Percentiles rank a stretch among this genome's conserved stretches.
These are phyloP conservation scores for Dusona sp. DNA, from an alignment of 2,888 invertebrate genomes.

Conservation along the genomic window DNA sequence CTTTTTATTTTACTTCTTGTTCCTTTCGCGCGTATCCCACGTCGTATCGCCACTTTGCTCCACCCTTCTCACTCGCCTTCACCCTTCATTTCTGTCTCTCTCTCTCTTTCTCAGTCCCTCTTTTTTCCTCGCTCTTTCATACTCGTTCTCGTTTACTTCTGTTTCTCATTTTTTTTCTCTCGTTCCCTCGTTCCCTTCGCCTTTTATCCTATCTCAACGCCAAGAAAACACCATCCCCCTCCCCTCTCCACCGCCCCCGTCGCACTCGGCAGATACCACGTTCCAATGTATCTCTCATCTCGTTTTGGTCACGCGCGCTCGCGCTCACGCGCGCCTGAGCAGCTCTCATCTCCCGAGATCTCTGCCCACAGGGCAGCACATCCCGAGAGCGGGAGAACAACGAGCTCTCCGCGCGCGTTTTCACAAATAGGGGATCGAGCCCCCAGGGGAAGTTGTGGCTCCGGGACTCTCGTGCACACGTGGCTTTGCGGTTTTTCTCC, in stretches of 20 bases:
- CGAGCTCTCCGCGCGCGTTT: slow-evolving; percentile 15
- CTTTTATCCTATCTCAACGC: slow-evolving; percentile 67
- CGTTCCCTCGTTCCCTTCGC: not conserved
- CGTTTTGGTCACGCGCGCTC: slow-evolving; percentile 62
- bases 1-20: slow-evolving; percentile 14
- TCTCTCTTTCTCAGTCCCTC: slow-evolving; percentile 24
- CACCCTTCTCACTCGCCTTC: slow-evolving; percentile 28
- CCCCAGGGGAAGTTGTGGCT: slow-evolving; percentile 5
- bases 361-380: not conserved
- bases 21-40: slow-evolving; percentile 56
- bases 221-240: slow-evolving; percentile 61
- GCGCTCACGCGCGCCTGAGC: not conserved
- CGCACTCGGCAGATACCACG: slow-evolving; percentile 41
- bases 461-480: slow-evolving; percentile 27
- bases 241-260: slow-evolving; percentile 35
- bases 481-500: slow-evolving; percentile 39
- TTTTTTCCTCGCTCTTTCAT: slow-evolving; percentile 37
- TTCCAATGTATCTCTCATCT: slow-evolving; percentile 52
- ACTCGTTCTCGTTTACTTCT: slow-evolving; percentile 38
- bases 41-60: slow-evolving; percentile 66
- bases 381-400: slow-evolving; percentile 21
- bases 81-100: slow-evolving; percentile 34
- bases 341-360: slow-evolving; percentile 29
- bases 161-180: slow-evolving; percentile 18
- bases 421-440: slow-evolving; percentile 19